Evolutionary conservation across 2,888 invertebrate species (phyloP).

Genomic region (Thalpophila matura): DNA sequence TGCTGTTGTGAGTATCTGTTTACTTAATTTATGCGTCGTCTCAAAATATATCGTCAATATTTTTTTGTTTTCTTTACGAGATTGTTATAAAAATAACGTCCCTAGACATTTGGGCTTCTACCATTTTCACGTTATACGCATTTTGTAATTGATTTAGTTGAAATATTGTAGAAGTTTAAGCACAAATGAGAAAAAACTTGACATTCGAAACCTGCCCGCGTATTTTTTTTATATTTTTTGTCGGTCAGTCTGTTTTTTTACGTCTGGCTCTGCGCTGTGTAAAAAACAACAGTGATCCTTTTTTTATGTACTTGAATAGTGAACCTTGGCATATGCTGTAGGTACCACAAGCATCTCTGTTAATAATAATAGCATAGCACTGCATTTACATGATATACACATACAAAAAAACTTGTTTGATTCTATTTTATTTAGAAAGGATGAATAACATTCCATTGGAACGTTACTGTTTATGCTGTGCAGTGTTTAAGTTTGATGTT

Average conservation of each 20-base stretch:
- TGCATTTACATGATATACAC: conserved; percentile 30
- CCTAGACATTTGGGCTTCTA: conserved; percentile 59
- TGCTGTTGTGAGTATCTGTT: conserved; percentile 82
- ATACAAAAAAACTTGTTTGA: conserved; percentile 37
- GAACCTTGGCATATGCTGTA: conserved; percentile 76
- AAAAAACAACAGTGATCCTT: conserved; percentile 81
- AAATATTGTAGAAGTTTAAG: conserved; percentile 54
- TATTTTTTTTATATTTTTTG: conserved; percentile 85
- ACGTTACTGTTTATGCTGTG: conserved; percentile 6
- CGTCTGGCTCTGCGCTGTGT: conserved; percentile 86
- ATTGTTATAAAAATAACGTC: conserved; percentile 85
- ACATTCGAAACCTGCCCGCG: conserved; percentile 89
- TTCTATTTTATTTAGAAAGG: conserved; percentile 36
- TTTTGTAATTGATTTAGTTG: conserved; percentile 52
- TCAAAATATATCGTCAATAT: conserved; percentile 75
- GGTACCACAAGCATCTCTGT: conserved; percentile 48
- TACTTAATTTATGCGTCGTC: conserved; percentile 68
- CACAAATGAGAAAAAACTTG: conserved; percentile 78
- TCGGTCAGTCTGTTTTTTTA: conserved; percentile 85
- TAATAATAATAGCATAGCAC: conserved; percentile 51
- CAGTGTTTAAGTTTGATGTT: conserved; percentile 1
- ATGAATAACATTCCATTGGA: conserved; percentile 16
- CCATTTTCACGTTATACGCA: conserved; percentile 48
- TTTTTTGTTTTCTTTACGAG: conserved; percentile 88
- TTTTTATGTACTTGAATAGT: conserved; percentile 76